A percentile compares a stretch with the other conserved stretches of the same genome.
Evolutionary conservation across 2,113 vertebrate genomes (phyloP).

Genomic region (Micromys minutus): DNA sequence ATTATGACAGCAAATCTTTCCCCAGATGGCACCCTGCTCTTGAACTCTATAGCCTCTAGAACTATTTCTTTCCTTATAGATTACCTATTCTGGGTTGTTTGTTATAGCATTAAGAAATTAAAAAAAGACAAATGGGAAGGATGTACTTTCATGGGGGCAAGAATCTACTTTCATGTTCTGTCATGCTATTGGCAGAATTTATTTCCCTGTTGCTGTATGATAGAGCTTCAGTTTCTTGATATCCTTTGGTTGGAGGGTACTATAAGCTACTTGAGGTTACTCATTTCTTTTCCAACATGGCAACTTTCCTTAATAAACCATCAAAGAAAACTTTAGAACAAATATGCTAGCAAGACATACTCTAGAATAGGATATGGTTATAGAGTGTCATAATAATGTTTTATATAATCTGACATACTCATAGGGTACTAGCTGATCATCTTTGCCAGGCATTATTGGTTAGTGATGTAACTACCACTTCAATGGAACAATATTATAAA

Average conservation of each 20-base stretch:
- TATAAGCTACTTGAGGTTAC: neutral
- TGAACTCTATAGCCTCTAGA: neutral
- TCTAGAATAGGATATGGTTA: neutral
- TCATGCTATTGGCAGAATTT: neutral
- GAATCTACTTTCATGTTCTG: neutral
- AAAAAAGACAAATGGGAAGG: neutral
- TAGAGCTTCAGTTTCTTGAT: neutral
- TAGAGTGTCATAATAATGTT: neutral
- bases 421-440: neutral
- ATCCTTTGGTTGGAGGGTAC: neutral
- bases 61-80: neutral
- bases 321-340: constrained; percentile 9
- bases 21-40: neutral
- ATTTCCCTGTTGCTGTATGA: neutral
- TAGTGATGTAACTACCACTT: neutral
- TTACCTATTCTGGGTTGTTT: neutral
- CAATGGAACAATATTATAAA: neutral
- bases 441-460: neutral
- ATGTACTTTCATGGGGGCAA: neutral
- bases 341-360: neutral
- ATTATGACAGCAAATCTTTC: neutral
- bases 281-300: constrained; percentile 9
- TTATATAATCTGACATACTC: neutral
- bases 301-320: constrained; percentile 13
- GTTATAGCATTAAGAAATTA: neutral